phyloP scores from a whole-genome alignment of 2,888 invertebrate genomes.

The Copidosoma aretas region DNA sequence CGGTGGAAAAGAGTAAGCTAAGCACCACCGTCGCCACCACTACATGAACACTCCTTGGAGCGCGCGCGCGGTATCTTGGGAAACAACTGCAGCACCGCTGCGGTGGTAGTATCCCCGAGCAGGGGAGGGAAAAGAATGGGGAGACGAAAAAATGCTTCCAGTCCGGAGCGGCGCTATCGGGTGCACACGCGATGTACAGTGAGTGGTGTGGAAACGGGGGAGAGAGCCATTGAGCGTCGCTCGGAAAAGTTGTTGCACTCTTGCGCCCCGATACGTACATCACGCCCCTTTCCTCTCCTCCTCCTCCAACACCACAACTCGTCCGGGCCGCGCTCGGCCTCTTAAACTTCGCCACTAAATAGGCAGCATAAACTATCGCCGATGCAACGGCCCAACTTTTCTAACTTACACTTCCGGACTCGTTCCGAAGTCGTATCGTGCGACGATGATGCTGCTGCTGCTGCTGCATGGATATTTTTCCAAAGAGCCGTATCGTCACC shows the following conservation, averaged over 20 bases:
- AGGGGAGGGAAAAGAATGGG: neutral
- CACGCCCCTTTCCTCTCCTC: neutral
- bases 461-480: no score
- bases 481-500: no score
- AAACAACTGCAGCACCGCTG: neutral
- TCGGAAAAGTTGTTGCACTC: constrained; percentile 27
- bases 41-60: neutral
- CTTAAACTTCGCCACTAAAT: constrained; percentile 34
- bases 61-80: neutral
- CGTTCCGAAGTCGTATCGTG: neutral
- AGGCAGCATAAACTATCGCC: constrained; percentile 38
- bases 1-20: neutral
- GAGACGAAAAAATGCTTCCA: neutral
- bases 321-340: constrained; percentile 15
- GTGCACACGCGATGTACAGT: neutral
- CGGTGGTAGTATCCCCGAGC: neutral
- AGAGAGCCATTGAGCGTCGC: neutral
- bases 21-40: neutral
- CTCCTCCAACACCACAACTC: no score
- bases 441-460: no score
- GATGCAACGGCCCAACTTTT: constrained; percentile 36
- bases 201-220: no score
- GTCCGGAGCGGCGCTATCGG: no score
- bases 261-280: constrained; percentile 25
- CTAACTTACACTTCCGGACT: constrained; percentile 6